Percentiles rank a stretch among this genome's conserved stretches.
Evolutionary conservation across 2,797 vertebrate genomes (phyloP).

Genomic region (Selene dorsalis): DNA sequence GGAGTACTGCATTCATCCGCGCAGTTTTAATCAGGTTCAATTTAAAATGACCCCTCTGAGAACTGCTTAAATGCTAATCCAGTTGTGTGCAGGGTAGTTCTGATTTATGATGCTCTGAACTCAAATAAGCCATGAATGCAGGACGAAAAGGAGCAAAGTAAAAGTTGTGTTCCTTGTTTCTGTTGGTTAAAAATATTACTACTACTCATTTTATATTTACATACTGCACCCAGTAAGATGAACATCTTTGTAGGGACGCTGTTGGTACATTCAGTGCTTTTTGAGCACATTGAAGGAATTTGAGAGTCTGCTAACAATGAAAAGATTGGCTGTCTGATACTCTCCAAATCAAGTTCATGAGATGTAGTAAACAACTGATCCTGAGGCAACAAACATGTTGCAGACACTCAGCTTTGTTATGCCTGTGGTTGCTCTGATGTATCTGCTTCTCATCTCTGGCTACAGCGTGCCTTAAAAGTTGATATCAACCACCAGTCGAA

Average conservation of each 20-base stretch:
- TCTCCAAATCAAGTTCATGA: constrained; percentile 37
- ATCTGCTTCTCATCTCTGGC: constrained; percentile 17
- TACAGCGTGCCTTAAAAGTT: constrained; percentile 23
- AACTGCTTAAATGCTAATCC: constrained; percentile 34
- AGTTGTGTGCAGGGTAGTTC: constrained; percentile 10
- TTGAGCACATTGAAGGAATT: constrained; percentile 42
- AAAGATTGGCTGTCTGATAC: background rate
- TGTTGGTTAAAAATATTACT: background rate
- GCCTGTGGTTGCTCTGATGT: constrained; percentile 19
- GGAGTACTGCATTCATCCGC: constrained; percentile 18
- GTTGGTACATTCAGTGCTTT: constrained; percentile 42
- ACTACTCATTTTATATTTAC: too few relatives aligned
- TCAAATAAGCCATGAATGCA: background rate
- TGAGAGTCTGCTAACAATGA: background rate
- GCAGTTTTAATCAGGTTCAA: constrained; percentile 33
- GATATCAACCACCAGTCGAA: constrained; percentile 25
- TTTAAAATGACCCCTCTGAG: constrained; percentile 35
- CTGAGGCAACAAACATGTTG: constrained; percentile 17
- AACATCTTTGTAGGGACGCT: constrained; percentile 34
- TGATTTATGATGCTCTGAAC: constrained; percentile 21
- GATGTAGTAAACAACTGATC: constrained; percentile 22
- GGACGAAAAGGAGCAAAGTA: background rate
- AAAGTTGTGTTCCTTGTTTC: background rate
- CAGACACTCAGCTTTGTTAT: constrained; percentile 16
- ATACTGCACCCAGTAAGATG: constrained; percentile 19